phyloP scores from a whole-genome alignment of 1,140 invertebrate species.

The Drosophila lacteicornis region DNA sequence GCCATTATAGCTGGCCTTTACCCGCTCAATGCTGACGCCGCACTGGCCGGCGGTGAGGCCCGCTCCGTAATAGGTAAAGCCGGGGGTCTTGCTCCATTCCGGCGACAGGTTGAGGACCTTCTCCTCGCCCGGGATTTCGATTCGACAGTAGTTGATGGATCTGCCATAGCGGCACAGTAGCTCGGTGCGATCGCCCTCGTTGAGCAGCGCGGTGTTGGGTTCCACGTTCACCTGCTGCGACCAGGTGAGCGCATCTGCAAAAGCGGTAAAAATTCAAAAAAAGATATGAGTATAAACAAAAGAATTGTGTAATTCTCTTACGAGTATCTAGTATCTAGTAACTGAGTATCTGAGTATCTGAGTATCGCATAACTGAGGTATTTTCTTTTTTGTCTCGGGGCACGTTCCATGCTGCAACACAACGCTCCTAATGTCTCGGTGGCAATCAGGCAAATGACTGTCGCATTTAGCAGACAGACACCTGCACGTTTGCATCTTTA shows the following conservation, averaged over 20 bases:
- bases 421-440: slow-evolving; percentile 35
- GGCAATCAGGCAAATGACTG: slow-evolving; percentile 54
- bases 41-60: slow-evolving; percentile 88
- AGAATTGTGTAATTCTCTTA: slow-evolving; percentile 39
- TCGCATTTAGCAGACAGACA: slow-evolving; percentile 46
- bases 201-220: slow-evolving; percentile 76
- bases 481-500: slow-evolving; percentile 60
- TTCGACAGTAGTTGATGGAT: slow-evolving; percentile 85
- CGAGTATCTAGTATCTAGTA: slow-evolving; percentile 54
- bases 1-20: slow-evolving; percentile 89
- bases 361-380: slow-evolving; percentile 33
- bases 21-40: slow-evolving; percentile 87
- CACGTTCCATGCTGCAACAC: slow-evolving; percentile 36
- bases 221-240: slow-evolving; percentile 79
- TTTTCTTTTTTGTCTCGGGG: slow-evolving; percentile 20
- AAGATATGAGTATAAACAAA: slow-evolving; percentile 13
- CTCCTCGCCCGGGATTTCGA: slow-evolving; percentile 85
- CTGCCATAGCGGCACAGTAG: slow-evolving; percentile 85
- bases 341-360: slow-evolving; percentile 24
- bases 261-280: background rate
- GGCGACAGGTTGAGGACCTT: slow-evolving; percentile 75
- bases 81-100: slow-evolving; percentile 77
- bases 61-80: slow-evolving; percentile 86
- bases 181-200: slow-evolving; percentile 84
- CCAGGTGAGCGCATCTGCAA: slow-evolving; percentile 73